A percentile compares a stretch with the other conserved stretches of the same genome.
Conservation (phyloP, 2,113 vertebrate species). For the Melospiza melodia region DNA sequence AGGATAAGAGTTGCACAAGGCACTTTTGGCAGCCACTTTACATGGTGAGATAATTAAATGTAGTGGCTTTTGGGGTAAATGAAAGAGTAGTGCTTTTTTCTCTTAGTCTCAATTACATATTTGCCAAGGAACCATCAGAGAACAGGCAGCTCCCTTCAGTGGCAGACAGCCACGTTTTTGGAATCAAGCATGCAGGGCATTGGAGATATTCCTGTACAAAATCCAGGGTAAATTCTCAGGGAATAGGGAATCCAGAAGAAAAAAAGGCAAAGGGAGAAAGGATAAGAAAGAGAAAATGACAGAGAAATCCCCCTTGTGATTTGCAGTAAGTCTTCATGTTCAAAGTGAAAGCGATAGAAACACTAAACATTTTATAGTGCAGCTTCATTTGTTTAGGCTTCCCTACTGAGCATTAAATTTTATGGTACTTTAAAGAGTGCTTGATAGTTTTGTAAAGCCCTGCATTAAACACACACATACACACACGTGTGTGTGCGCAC, state of each 20-base stretch:
- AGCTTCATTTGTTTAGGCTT: slow-evolving; percentile 26
- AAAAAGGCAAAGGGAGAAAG: neutral
- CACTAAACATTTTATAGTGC: neutral
- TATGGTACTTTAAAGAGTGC: slow-evolving; percentile 38
- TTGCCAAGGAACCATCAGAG: neutral
- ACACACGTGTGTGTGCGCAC: neutral
- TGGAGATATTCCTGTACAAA: neutral
- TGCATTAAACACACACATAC: neutral
- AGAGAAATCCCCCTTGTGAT: neutral
- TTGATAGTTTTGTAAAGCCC: slow-evolving; percentile 42
- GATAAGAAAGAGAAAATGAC: neutral
- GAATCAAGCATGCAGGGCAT: neutral
- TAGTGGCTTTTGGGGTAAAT: neutral
- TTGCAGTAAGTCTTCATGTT: slow-evolving; percentile 4
- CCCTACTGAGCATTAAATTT: slow-evolving; percentile 32
- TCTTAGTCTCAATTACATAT: neutral
- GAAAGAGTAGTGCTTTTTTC: neutral
- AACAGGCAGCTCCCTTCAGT: neutral
- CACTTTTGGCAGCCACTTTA: neutral
- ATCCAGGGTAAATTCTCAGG: neutral
- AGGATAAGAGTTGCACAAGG: neutral
- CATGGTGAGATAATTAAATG: neutral
- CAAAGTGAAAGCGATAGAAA: slow-evolving; percentile 31
- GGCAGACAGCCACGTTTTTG: neutral
- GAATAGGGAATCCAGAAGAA: neutral